These are phyloP conservation scores for Pandemis cinnamomeana DNA, from an alignment of 2,888 invertebrate genomes.

Conservation along the genomic window DNA sequence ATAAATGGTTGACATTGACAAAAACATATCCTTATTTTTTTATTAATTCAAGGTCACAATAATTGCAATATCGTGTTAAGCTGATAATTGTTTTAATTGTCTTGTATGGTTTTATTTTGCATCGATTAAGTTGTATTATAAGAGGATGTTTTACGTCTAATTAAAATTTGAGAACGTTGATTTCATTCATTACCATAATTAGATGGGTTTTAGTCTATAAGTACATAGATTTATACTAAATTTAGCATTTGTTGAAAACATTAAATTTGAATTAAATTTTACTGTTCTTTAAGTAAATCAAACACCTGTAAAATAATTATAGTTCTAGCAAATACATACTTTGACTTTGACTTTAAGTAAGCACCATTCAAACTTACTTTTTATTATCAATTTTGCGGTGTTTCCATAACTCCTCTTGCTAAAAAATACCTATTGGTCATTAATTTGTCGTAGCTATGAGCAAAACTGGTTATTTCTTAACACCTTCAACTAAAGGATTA, in stretches of 20 bases:
- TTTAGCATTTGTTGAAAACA: no score
- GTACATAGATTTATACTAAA: no score
- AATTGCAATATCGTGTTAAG: slow-evolving; percentile 19
- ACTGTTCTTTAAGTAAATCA: no score
- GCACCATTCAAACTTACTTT: no score
- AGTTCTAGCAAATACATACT: no score
- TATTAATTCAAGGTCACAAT: slow-evolving; percentile 19
- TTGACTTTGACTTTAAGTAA: no score
- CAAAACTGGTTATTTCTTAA: not conserved
- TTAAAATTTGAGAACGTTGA: not conserved
- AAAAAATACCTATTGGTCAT: not conserved
- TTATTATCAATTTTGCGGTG: no score
- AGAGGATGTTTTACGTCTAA: not conserved
- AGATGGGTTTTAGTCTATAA: no score
- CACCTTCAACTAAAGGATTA: not conserved
- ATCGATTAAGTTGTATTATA: not conserved
- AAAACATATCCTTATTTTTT: slow-evolving; percentile 21
- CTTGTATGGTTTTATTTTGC: not conserved
- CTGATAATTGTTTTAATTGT: not conserved
- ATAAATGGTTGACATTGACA: slow-evolving; percentile 31
- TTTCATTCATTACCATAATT: no score
- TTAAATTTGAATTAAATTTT: no score
- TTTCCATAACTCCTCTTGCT: no score
- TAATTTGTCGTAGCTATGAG: not conserved
- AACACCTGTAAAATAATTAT: no score